These are phyloP conservation scores for Onychostoma macrolepis DNA, from an alignment of 2,113 vertebrate genomes.

Conservation along the genomic window DNA sequence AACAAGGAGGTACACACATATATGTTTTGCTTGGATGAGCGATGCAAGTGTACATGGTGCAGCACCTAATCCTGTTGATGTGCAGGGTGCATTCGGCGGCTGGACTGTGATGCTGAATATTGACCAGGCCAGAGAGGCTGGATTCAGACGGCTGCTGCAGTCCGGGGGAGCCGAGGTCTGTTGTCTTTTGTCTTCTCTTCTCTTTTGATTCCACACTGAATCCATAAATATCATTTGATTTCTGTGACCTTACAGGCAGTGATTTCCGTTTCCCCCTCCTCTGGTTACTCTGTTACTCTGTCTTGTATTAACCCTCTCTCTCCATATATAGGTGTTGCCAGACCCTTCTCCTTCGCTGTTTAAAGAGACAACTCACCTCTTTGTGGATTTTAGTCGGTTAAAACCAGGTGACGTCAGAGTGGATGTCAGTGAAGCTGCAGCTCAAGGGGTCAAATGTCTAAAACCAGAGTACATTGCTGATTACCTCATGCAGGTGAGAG, in stretches of 20 bases:
- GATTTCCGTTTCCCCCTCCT: neutral
- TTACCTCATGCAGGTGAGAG: constrained; percentile 90
- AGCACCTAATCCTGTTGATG: neutral
- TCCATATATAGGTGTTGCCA: constrained; percentile 80
- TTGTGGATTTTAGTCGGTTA: constrained; percentile 89
- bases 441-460: constrained; percentile 85
- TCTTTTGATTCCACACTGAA: neutral
- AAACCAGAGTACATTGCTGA: constrained; percentile 96
- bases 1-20: constrained; percentile 68
- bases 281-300: neutral
- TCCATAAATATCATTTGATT: neutral
- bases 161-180: constrained; percentile 92
- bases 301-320: constrained; percentile 9
- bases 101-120: constrained; percentile 97
- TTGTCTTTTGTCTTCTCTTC: neutral
- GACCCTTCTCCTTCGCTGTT: constrained; percentile 79
- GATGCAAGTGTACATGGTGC: neutral
- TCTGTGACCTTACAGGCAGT: neutral
- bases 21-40: neutral
- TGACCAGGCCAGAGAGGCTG: constrained; percentile 88
- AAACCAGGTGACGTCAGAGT: constrained; percentile 83
- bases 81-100: constrained; percentile 94
- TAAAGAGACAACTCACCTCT: constrained; percentile 89
- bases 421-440: constrained; percentile 79
- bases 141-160: constrained; percentile 92